A percentile compares a stretch with the other conserved stretches of the same genome.
These are phyloP conservation scores for Argentina silus DNA, from an alignment of 2,797 vertebrate genomes.

Conservation along the genomic window DNA sequence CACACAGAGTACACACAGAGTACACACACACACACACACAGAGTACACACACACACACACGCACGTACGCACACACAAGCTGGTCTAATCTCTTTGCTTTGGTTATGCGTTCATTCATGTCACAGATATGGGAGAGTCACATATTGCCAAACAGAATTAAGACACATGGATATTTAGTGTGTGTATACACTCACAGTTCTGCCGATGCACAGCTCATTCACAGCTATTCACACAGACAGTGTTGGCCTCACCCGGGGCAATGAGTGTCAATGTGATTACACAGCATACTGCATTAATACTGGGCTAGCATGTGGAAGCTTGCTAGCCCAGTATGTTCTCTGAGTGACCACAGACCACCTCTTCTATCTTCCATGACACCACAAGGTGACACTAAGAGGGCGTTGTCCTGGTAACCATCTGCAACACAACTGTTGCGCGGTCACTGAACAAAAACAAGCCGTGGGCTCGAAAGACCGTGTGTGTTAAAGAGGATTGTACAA, in stretches of 20 bases:
- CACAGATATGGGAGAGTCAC: constrained; percentile 18
- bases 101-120: constrained; percentile 27
- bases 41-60: constrained; percentile 19
- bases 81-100: constrained; percentile 46
- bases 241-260: constrained; percentile 57
- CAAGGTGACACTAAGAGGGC: constrained; percentile 66
- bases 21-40: constrained; percentile 1
- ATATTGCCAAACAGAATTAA: constrained; percentile 44
- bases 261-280: constrained; percentile 57
- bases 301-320: no score
- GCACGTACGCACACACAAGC: constrained; percentile 17
- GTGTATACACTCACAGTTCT: constrained; percentile 38
- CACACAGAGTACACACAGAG: not conserved
- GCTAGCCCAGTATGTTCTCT: no score
- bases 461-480: constrained; percentile 21
- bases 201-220: constrained; percentile 50
- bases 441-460: constrained; percentile 37
- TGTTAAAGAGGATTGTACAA: constrained; percentile 39
- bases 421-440: constrained; percentile 74
- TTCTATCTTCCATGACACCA: constrained; percentile 68
- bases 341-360: not conserved
- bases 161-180: constrained; percentile 15
- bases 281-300: constrained; percentile 43
- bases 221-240: constrained; percentile 48
- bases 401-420: constrained; percentile 70